Evolutionary conservation across 2,888 invertebrate species (phyloP).

Genomic region (Volucella inflata): DNA sequence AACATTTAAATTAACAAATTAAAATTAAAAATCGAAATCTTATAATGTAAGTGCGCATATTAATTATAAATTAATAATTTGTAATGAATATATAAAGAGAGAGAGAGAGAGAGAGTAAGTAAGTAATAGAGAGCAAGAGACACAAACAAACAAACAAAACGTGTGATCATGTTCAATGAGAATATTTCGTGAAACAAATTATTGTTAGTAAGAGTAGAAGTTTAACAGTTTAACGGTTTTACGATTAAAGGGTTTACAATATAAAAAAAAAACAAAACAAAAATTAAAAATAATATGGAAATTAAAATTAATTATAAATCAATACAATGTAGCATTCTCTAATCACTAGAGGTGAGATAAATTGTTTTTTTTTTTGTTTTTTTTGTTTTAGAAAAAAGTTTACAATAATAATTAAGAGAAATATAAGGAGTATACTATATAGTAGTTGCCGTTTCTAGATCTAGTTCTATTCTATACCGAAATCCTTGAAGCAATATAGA

Average conservation of each 20-base stretch:
- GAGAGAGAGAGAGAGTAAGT: conserved; percentile 18
- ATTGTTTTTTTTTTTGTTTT: no score
- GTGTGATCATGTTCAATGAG: conserved; percentile 25
- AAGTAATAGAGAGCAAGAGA: conserved; percentile 18
- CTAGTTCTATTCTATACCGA: conserved; percentile 80
- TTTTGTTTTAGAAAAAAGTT: conserved; percentile 13
- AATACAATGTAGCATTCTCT: conserved; percentile 65
- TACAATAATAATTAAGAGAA: conserved; percentile 13
- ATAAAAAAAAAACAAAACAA: no score
- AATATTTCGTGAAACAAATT: conserved; percentile 35
- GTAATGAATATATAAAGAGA: conserved; percentile 44
- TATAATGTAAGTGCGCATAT: conserved; percentile 32
- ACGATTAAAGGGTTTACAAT: no score
- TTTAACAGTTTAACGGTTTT: no score
- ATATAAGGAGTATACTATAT: conserved; percentile 60
- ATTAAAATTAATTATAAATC: conserved; percentile 45
- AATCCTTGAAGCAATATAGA: conserved; percentile 83
- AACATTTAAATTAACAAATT: conserved; percentile 28
- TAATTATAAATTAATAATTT: conserved; percentile 48
- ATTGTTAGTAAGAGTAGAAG: conserved; percentile 71
- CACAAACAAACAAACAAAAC: conserved; percentile 43
- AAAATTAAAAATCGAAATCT: conserved; percentile 4
- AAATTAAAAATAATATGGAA: conserved; percentile 30
- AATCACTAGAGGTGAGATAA: conserved; percentile 53
- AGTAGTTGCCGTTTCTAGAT: conserved; percentile 73